A percentile compares a stretch with the other conserved stretches of the same genome.
These are phyloP conservation scores for Gryllus bimaculatus DNA, from an alignment of 1,140 invertebrate species.

Conservation along the genomic window DNA sequence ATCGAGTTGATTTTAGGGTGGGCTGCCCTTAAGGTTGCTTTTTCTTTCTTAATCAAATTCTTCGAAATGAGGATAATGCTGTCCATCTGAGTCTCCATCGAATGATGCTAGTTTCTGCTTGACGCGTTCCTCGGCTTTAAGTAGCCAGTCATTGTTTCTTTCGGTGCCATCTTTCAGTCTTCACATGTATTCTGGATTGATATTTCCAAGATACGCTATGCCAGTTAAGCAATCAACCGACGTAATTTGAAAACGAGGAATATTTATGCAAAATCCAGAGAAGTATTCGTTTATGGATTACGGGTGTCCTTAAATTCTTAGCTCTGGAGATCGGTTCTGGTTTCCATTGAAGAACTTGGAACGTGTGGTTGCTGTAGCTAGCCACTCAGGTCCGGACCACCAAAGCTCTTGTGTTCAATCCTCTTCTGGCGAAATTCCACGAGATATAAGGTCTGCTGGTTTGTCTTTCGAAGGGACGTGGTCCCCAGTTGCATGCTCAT, in stretches of 20 bases:
- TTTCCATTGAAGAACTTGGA: neutral
- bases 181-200: neutral
- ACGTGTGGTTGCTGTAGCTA: neutral
- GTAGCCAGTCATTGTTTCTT: neutral
- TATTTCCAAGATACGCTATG: neutral
- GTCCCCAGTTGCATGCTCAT: constrained; percentile 24
- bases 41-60: neutral
- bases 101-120: no score
- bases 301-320: neutral
- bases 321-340: neutral
- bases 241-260: neutral
- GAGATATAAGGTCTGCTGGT: constrained; percentile 26
- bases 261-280: no score
- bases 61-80: neutral
- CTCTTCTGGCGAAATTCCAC: constrained; percentile 9
- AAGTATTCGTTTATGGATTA: neutral
- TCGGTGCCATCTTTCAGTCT: neutral
- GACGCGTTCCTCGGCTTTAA: neutral
- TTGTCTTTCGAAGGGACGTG: constrained; percentile 27
- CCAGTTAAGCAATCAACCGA: neutral
- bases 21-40: no score
- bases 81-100: no score
- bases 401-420: no score
- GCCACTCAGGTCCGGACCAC: constrained; percentile 21
- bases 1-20: neutral